phyloP scores from a whole-genome alignment of 2,113 vertebrate species.

The Odocoileus hemionus region DNA sequence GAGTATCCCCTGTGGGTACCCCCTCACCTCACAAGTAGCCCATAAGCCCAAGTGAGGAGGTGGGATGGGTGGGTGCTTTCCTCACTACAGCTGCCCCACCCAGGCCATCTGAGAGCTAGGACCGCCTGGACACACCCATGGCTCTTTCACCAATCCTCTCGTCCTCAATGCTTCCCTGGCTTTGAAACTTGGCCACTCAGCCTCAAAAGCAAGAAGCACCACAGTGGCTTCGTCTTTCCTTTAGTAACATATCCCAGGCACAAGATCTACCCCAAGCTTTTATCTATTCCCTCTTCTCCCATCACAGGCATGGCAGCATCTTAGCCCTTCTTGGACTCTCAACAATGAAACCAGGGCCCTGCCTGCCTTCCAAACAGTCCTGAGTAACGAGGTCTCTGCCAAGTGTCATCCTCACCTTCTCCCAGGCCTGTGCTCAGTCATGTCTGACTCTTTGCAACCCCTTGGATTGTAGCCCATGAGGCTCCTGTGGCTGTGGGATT shows the following conservation, averaged over 20 bases:
- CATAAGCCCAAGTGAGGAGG: not conserved
- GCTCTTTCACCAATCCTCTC: not conserved
- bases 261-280: rapidly evolving
- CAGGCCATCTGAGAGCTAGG: not conserved
- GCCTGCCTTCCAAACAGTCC: not conserved
- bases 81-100: not conserved
- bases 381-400: not conserved
- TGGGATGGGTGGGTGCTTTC: not conserved
- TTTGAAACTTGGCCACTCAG: not conserved
- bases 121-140: not conserved
- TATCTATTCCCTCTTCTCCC: too few species aligned
- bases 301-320: not conserved
- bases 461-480: not conserved
- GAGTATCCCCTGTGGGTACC: not conserved
- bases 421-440: not conserved
- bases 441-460: not conserved
- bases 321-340: not conserved
- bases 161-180: not conserved
- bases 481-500: not conserved
- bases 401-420: not conserved
- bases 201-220: not conserved
- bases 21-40: not conserved
- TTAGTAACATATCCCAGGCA: not conserved
- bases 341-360: not conserved
- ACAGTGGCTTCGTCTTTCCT: not conserved